Evolutionary conservation across 2,797 vertebrate genomes (phyloP), one percentile per base, ranked within the genome.

Genomic region (Nasua narica): DNA sequence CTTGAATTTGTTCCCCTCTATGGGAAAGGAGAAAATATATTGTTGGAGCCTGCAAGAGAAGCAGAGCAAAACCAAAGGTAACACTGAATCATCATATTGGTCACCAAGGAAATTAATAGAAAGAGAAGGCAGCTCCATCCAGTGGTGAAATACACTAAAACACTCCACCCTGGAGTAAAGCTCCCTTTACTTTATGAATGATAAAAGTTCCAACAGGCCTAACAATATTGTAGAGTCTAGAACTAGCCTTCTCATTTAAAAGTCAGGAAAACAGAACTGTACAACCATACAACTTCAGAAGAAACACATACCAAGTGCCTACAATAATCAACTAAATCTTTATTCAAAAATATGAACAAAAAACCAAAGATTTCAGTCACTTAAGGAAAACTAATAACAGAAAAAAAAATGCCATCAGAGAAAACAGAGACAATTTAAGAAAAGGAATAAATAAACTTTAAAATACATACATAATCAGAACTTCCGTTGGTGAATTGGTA

Each of bases 121-220:
- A 90, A 90, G 94, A 90, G 92, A 96, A 96, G 78, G 81, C 50
- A 94, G 86, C 96, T 87, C 81, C 86, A 90, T 94, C 95, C 86
- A 96, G 74, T 87, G 90, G 86, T 40, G 89, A 92, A 90, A 40
- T 27, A 67, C 46, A 70, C 58, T 27, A 52, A 92, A 58, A 8
- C 76, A 72, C 16, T 78, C 23, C 13, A 35, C 4, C 46, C 54
- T 8, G 2, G 15, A 35, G 27, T 32, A 52, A 50, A 83, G 19
- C 2, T 32, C 46, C 62, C 37, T 35, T 67, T 76, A 19, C 2
- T 25, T 60, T 29, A 54, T 37, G 60, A 76, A 69, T 18, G 32
- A 52, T 4, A 15, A 79, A 46, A 9, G 0, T 6, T 90, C 50
- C 48, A 69, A 6, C 5, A 56, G 48, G 7, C 25, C 43, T 69